Conservation (phyloP, 2,113 vertebrate genomes). For the Leptocoma aspasia region DNA sequence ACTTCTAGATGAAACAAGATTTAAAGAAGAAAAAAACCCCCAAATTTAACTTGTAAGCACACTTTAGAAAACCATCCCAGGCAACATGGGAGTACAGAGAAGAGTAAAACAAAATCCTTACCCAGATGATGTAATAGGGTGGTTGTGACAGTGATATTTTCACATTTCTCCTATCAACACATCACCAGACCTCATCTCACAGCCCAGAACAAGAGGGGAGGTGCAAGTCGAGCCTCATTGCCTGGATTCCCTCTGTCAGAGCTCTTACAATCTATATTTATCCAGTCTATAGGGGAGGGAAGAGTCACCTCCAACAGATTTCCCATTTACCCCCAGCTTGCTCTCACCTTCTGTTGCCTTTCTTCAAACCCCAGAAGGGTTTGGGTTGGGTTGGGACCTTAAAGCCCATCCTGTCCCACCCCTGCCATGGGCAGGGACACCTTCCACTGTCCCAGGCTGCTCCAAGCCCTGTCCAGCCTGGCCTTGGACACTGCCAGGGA, state of each 20-base stretch:
- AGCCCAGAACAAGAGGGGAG: background rate
- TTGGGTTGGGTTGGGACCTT: background rate
- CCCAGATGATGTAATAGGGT: background rate
- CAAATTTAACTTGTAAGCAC: background rate
- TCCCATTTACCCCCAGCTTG: background rate
- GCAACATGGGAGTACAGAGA: background rate
- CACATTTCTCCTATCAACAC: background rate
- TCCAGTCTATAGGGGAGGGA: background rate
- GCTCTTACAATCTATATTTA: background rate
- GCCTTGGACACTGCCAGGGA: background rate
- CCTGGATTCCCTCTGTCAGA: background rate
- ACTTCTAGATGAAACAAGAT: background rate
- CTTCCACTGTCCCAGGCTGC: fast-evolving
- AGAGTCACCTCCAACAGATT: background rate
- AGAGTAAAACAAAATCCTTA: background rate
- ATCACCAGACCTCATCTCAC: background rate
- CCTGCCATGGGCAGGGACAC: background rate
- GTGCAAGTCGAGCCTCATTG: fast-evolving
- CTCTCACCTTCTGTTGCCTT: background rate
- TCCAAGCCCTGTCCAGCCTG: background rate
- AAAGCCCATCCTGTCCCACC: fast-evolving
- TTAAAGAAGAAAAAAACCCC: background rate
- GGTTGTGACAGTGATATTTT: background rate
- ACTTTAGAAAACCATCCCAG: background rate
- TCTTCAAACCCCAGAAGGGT: background rate